Evolutionary conservation across 2,113 vertebrate genomes (phyloP).

Genomic region (Campylomormyrus numenius): DNA sequence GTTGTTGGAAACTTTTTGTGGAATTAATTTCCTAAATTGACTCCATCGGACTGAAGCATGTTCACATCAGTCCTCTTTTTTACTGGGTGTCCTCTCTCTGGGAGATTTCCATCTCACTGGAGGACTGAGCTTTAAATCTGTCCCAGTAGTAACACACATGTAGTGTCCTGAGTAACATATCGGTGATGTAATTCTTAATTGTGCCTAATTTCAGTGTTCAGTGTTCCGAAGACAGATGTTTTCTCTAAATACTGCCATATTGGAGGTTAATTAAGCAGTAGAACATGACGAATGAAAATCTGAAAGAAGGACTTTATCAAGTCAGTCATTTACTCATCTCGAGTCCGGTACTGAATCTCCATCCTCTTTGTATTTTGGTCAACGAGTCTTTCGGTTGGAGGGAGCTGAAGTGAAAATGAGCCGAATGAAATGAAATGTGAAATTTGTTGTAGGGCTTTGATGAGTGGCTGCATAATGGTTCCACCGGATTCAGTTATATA

Average conservation of each 20-base stretch:
- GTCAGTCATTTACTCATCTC: background rate
- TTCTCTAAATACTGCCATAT: background rate
- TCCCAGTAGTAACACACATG: background rate
- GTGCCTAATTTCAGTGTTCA: background rate
- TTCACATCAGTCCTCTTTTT: background rate
- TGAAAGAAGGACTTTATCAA: background rate
- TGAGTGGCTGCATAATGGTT: background rate
- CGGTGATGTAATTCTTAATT: background rate
- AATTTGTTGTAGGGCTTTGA: background rate
- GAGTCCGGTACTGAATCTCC: background rate
- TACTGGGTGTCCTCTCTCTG: background rate
- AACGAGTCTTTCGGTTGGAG: too few species aligned
- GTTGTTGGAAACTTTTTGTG: background rate
- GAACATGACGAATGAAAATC: background rate
- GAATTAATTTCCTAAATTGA: background rate
- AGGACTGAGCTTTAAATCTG: background rate
- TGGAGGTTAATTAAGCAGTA: background rate
- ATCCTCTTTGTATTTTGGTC: background rate
- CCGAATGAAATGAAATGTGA: background rate
- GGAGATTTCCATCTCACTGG: background rate
- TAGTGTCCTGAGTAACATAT: background rate
- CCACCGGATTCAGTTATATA: background rate
- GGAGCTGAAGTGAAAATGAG: background rate
- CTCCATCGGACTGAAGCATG: background rate
- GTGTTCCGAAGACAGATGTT: background rate